Evolutionary conservation across 2,888 invertebrate species (phyloP).

Genomic region (Drosophila rubida): DNA sequence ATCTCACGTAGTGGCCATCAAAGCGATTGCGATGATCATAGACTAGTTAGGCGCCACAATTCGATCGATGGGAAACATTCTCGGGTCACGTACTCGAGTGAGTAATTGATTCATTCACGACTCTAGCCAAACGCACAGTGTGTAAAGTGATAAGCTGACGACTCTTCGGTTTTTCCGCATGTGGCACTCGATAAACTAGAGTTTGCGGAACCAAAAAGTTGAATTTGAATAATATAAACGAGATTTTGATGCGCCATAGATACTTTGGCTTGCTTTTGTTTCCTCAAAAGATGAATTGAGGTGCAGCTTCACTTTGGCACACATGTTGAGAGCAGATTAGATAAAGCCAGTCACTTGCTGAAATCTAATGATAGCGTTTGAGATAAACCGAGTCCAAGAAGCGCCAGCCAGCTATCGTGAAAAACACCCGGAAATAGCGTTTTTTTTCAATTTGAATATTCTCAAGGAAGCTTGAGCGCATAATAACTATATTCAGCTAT

Average conservation of each 20-base stretch:
- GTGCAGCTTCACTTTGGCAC: background rate
- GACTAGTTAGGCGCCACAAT: conserved; percentile 42
- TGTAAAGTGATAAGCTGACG: conserved; percentile 45
- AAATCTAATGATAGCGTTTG: background rate
- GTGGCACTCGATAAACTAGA: conserved; percentile 3
- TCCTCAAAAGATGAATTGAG: background rate
- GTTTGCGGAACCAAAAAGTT: background rate
- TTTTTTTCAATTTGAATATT: background rate
- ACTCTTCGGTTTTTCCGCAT: background rate
- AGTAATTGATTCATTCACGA: conserved; percentile 67
- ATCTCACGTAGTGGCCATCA: conserved; percentile 36
- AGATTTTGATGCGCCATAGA: background rate
- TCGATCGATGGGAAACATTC: conserved; percentile 51
- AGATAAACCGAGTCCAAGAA: background rate
- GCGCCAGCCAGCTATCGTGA: too few species aligned
- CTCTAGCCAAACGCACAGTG: conserved; percentile 4
- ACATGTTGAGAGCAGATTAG: background rate
- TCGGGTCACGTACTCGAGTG: conserved; percentile 52
- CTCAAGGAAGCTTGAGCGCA: conserved; percentile 6
- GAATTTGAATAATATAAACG: background rate
- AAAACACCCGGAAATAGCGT: background rate
- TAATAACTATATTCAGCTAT: conserved; percentile 4
- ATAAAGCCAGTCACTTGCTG: background rate
- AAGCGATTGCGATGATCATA: conserved; percentile 48
- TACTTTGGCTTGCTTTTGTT: background rate